A percentile compares a stretch with the other conserved stretches of the same genome.
phyloP scores from a whole-genome alignment of 2,797 vertebrate genomes.

The Propithecus perrieri region DNA sequence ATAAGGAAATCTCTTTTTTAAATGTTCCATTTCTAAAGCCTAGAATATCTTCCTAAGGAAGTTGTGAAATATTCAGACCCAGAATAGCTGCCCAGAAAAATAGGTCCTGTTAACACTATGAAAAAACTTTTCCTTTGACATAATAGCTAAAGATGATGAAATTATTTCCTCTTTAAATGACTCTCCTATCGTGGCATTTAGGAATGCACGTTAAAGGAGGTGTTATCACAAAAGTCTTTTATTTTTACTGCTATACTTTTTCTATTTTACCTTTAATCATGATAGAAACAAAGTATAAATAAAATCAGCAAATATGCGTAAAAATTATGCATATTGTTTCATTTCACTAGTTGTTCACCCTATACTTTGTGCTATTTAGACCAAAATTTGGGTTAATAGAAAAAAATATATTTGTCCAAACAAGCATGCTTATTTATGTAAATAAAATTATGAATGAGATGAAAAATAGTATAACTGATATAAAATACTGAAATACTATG shows the following conservation, averaged over 20 bases:
- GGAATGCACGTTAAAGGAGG: not conserved
- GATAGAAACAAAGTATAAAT: not conserved
- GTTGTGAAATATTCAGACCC: conserved; percentile 61
- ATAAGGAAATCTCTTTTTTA: not conserved
- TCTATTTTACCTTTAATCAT: not conserved
- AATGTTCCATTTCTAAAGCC: conserved; percentile 26
- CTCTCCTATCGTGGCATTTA: not conserved
- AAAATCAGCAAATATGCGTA: not conserved
- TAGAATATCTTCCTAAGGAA: conserved; percentile 48
- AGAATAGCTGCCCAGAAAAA: conserved; percentile 46
- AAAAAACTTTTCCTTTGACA: not conserved
- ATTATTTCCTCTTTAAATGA: conserved; percentile 10
- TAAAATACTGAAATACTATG: not conserved
- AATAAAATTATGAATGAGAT: not conserved
- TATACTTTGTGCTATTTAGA: not conserved
- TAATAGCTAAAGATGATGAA: conserved; percentile 5
- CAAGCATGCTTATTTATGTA: not conserved
- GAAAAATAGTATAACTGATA: not conserved
- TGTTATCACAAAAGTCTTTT: not conserved
- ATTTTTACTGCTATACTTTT: not conserved
- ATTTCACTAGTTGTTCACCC: not conserved
- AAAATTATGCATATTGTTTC: not conserved
- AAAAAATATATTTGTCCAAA: not conserved
- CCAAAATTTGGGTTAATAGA: not conserved
- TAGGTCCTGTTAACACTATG: conserved; percentile 53